Evolutionary conservation across 2,797 vertebrate species (phyloP).

Genomic region (Chelon labrosus): DNA sequence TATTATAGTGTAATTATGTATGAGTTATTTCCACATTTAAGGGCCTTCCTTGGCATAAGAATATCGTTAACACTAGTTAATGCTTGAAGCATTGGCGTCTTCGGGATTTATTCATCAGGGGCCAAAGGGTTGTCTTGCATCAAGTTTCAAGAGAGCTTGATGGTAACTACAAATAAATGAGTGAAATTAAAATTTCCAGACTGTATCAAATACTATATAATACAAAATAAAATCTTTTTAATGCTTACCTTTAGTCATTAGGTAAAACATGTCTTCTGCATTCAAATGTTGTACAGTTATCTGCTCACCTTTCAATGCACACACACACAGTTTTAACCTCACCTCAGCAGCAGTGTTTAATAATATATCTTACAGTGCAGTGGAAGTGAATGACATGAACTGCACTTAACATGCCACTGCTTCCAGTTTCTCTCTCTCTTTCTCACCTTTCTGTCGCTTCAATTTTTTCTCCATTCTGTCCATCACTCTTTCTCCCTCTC

Average conservation of each 20-base stretch:
- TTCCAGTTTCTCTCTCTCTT: slow-evolving; percentile 21
- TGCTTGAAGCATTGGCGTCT: too few relatives aligned
- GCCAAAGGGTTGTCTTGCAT: not conserved
- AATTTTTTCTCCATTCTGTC: slow-evolving; percentile 11
- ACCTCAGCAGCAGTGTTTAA: slow-evolving; percentile 55
- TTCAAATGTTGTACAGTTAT: slow-evolving; percentile 53
- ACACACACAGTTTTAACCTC: slow-evolving; percentile 38
- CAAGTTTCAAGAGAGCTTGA: not conserved
- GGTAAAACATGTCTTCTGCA: slow-evolving; percentile 34
- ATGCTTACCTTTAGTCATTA: too few relatives aligned
- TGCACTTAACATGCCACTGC: slow-evolving; percentile 58
- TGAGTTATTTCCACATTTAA: too few relatives aligned
- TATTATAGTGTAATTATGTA: not conserved
- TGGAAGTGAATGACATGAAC: slow-evolving; percentile 62
- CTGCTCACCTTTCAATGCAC: not conserved
- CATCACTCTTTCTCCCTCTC: slow-evolving; percentile 11
- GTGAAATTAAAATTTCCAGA: not conserved
- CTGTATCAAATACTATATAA: too few relatives aligned
- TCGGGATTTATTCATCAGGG: not conserved
- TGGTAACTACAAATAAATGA: not conserved
- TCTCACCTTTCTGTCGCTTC: slow-evolving; percentile 12
- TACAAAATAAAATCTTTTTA: too few relatives aligned
- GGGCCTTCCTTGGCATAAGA: too few relatives aligned
- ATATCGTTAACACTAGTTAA: too few relatives aligned
- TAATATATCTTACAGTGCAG: slow-evolving; percentile 63